Percentiles rank a stretch among this genome's conserved stretches.
These are phyloP conservation scores for Chironomus riparius DNA, from an alignment of 2,888 invertebrate species.

Conservation along the genomic window DNA sequence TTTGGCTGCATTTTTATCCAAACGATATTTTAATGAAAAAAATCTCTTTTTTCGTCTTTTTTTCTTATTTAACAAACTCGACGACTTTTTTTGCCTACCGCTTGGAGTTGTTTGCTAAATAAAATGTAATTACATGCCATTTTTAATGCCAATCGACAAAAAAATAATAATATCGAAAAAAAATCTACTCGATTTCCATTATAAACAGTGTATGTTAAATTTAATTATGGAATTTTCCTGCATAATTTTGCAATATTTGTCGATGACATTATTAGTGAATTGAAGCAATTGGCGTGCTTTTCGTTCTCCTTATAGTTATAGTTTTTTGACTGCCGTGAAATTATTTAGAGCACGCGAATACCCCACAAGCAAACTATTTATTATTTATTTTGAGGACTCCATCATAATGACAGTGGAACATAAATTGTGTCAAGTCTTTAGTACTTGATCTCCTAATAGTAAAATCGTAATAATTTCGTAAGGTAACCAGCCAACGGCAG, in stretches of 20 bases:
- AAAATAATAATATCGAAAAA: neutral
- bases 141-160: neutral
- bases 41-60: neutral
- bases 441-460: no score
- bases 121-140: neutral
- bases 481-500: neutral
- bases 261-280: conserved; percentile 20
- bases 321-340: neutral
- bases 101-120: neutral
- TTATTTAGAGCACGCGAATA: conserved; percentile 4
- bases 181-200: neutral
- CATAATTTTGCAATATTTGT: conserved; percentile 24
- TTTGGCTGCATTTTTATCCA: neutral
- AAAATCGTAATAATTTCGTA: neutral
- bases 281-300: neutral
- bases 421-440: no score
- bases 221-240: conserved; percentile 22
- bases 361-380: neutral
- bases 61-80: neutral
- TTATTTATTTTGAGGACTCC: no score
- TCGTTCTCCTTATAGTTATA: neutral
- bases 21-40: neutral
- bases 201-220: neutral
- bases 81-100: neutral
- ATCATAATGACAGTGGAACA: no score